Conservation (phyloP, 1,140 invertebrate genomes). For the Idris sp. region DNA sequence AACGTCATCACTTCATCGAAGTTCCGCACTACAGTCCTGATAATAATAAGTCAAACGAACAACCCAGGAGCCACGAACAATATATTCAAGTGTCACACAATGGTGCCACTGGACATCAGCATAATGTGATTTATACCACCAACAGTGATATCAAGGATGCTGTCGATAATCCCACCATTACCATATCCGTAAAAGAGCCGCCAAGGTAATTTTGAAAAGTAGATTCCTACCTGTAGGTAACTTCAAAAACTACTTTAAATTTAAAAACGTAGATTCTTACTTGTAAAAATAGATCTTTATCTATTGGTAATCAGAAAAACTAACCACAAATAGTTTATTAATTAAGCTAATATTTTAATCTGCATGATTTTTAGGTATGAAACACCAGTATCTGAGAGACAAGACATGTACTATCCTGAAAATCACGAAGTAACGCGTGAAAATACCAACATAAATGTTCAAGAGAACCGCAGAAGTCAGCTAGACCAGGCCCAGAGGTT, state of each 20-base stretch:
- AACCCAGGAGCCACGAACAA: slow-evolving; percentile 37
- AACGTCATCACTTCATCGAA: slow-evolving; percentile 67
- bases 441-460: slow-evolving; percentile 64
- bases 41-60: slow-evolving; percentile 58
- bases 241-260: too few species aligned
- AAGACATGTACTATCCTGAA: slow-evolving; percentile 68
- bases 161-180: slow-evolving; percentile 61
- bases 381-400: slow-evolving; percentile 62
- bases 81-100: slow-evolving; percentile 45
- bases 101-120: slow-evolving; percentile 57
- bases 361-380: slow-evolving; percentile 65
- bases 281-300: too few species aligned
- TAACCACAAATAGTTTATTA: too few species aligned
- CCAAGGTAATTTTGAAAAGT: slow-evolving; percentile 64
- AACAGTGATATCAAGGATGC: slow-evolving; percentile 67
- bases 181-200: slow-evolving; percentile 67
- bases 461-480: slow-evolving; percentile 66
- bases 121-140: slow-evolving; percentile 69
- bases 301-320: too few species aligned
- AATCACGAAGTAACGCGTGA: slow-evolving; percentile 64
- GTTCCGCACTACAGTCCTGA: slow-evolving; percentile 66
- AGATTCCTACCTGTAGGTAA: too few species aligned
- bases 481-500: slow-evolving; percentile 66
- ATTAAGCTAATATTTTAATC: too few species aligned
- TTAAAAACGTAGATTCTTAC: too few species aligned